Base-by-base conservation (phyloP, 2,888 invertebrate species). In the Euzetes globulus region DNA sequence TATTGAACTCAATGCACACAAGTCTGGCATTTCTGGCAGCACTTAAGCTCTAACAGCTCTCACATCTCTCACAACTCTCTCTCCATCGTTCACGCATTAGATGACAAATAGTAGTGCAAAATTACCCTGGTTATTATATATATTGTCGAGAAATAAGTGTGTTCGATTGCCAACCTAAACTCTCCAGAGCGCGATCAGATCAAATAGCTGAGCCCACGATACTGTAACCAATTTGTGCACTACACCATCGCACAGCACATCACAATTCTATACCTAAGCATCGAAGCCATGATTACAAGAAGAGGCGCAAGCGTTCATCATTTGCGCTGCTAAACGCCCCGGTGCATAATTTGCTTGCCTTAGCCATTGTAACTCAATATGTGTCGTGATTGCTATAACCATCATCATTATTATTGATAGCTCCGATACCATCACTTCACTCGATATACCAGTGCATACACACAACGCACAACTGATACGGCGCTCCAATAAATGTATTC, bases 91-190 rank as follows among this genome's bases (percentile, higher is more conserved):
- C 63, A 63, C 63, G 63, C 63, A 63, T 63, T 63, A 63, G 27
- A 63, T 63, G 63, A 63, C 63, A 63, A 63, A 63, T 63, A 63
- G 63, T 63, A 63, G 63, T 63, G 63, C 33, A 63, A 63, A 63
- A 27, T 63, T 27, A 63, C 22, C 58, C 63, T 33, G 29, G 9
- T 63, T 63, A 63, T 63, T 63, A 63, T 63, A 63, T 63, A 63
- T 63, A 63, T 27, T 63, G 63, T 29, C 33, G 33, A 63, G 29
- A 63, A 25, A 27, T 63, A 63, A 63, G 33, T 63, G 33, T 63
- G 15, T 29, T 63, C 29, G 63, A 29, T 63, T 63, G 63, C n/a
- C 58, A 58, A 58, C 63, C 29, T 63, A 63, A 63, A 63, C 27
- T 63, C 63, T 63, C 63, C 17, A 29, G 63, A 63, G 63, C 63